A percentile compares a stretch with the other conserved stretches of the same genome.
These are phyloP conservation scores for Ifrita kowaldi DNA, from an alignment of 2,113 vertebrate species.

Conservation along the genomic window DNA sequence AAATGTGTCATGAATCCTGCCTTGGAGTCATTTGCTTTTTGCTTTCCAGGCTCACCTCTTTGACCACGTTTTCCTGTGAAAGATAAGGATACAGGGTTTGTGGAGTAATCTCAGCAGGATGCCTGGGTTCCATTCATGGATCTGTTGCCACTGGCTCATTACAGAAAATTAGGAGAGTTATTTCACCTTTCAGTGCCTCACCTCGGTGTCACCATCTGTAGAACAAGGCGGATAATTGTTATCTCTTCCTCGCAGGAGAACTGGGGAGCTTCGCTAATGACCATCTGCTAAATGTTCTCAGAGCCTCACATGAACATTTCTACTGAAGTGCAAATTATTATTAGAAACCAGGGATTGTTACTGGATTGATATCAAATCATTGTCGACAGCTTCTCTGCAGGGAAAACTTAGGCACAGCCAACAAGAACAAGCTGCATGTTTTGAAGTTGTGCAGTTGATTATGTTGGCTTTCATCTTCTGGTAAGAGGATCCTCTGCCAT, in stretches of 20 bases:
- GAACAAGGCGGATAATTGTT: conserved; percentile 55
- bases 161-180: conserved; percentile 29
- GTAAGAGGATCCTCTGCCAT: conserved; percentile 66
- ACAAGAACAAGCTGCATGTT: conserved; percentile 68
- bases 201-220: conserved; percentile 52
- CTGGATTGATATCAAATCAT: conserved; percentile 68
- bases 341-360: conserved; percentile 67
- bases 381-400: conserved; percentile 66
- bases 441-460: conserved; percentile 70
- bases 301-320: conserved; percentile 59
- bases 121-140: conserved; percentile 58
- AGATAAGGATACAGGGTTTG: conserved; percentile 32
- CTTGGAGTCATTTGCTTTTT: conserved; percentile 36
- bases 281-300: conserved; percentile 61
- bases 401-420: conserved; percentile 65
- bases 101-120: conserved; percentile 41
- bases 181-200: conserved; percentile 59
- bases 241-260: conserved; percentile 64
- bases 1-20: conserved; percentile 56
- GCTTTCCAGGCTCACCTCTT: conserved; percentile 59
- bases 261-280: conserved; percentile 31
- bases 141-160: conserved; percentile 49
- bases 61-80: conserved; percentile 23
- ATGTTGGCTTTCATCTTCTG: conserved; percentile 68
- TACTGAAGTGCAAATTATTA: conserved; percentile 68